These are phyloP conservation scores for Synergus laeviventris DNA, from an alignment of 2,888 invertebrate genomes.

Conservation along the genomic window DNA sequence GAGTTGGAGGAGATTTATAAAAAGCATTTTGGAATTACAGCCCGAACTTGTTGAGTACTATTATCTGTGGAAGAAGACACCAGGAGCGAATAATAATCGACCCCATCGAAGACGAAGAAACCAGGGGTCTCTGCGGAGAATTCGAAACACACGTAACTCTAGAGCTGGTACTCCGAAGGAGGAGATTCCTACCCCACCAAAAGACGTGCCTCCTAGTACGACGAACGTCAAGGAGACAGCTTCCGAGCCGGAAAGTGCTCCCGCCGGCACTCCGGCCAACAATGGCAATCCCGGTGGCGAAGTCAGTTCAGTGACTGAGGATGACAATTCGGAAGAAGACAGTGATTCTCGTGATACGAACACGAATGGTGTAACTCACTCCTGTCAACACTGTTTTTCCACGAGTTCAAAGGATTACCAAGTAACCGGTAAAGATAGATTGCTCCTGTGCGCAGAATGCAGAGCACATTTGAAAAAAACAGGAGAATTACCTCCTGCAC, in stretches of 20 bases:
- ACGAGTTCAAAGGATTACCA: conserved; percentile 78
- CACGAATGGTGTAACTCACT: conserved; percentile 73
- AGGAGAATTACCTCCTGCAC: conserved; percentile 83
- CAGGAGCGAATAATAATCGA: conserved; percentile 96
- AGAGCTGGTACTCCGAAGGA: conserved; percentile 88
- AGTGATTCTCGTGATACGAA: conserved; percentile 92
- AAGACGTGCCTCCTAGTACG: conserved; percentile 59
- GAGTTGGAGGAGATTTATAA: neutral
- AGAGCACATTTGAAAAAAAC: conserved; percentile 86
- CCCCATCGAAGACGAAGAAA: conserved; percentile 91
- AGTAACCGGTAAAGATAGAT: conserved; percentile 84
- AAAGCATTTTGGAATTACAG: conserved; percentile 73
- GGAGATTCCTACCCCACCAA: conserved; percentile 80
- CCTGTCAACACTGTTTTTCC: conserved; percentile 86
- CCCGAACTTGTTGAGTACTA: conserved; percentile 98
- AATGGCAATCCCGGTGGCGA: conserved; percentile 77
- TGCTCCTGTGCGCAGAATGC: conserved; percentile 86
- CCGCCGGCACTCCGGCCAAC: conserved; percentile 67
- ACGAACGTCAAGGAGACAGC: conserved; percentile 67
- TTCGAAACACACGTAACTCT: conserved; percentile 91
- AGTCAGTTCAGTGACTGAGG: conserved; percentile 87
- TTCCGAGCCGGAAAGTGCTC: conserved; percentile 74
- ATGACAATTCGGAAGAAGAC: conserved; percentile 96
- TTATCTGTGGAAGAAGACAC: conserved; percentile 99
- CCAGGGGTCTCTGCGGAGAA: conserved; percentile 90